phyloP scores from a whole-genome alignment of 2,113 vertebrate genomes.

The Rana temporaria region DNA sequence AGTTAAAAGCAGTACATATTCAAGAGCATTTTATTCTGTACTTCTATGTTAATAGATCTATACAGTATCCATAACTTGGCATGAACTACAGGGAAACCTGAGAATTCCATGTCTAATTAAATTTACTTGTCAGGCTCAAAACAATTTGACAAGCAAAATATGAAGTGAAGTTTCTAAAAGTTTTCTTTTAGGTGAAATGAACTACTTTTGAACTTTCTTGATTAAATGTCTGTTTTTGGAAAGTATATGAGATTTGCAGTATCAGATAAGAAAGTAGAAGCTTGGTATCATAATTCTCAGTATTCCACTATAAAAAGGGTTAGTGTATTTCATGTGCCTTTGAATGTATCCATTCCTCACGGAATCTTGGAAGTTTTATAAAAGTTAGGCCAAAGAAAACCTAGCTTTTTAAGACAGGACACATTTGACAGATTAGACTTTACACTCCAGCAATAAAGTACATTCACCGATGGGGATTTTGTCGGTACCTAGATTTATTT shows the following conservation, averaged over 20 bases:
- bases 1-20: too few relatives aligned
- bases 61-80: neutral
- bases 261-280: slow-evolving; percentile 21
- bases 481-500: neutral
- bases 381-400: slow-evolving; percentile 48
- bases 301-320: slow-evolving; percentile 27
- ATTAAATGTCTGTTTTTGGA: slow-evolving; percentile 43
- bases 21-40: too few relatives aligned
- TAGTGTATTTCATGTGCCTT: slow-evolving; percentile 32
- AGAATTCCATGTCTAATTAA: neutral
- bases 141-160: neutral
- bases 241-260: slow-evolving; percentile 9
- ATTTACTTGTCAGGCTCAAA: neutral
- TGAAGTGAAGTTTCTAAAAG: neutral
- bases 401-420: neutral
- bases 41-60: neutral
- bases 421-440: slow-evolving; percentile 31
- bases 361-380: neutral
- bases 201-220: slow-evolving; percentile 36
- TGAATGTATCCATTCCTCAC: slow-evolving; percentile 12
- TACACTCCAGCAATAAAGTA: slow-evolving; percentile 18
- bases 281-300: neutral
- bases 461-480: slow-evolving; percentile 4
- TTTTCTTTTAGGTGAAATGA: slow-evolving; percentile 18
- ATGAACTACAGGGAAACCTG: neutral